Conservation (phyloP, 2,113 vertebrate species). For the Chunga burmeisteri region DNA sequence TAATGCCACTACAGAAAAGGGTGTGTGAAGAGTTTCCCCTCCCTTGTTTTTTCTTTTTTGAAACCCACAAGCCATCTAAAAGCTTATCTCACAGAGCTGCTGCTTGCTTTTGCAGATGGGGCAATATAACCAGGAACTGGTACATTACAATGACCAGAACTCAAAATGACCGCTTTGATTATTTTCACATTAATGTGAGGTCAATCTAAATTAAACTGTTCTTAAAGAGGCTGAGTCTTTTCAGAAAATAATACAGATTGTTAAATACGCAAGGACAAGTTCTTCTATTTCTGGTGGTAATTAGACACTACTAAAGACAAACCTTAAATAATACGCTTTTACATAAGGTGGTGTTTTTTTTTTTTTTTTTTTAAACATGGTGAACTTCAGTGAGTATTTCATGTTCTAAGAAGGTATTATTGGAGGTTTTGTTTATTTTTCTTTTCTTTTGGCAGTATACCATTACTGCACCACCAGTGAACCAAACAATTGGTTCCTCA, state of each 20-base stretch:
- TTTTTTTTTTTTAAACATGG: background rate
- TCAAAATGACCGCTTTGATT: background rate
- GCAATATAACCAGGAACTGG: background rate
- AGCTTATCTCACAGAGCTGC: accelerated
- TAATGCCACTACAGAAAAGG: background rate
- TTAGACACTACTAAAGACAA: background rate
- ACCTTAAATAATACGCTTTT: background rate
- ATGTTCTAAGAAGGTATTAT: background rate
- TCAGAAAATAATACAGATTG: background rate
- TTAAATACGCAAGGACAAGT: background rate
- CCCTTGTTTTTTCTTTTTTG: background rate
- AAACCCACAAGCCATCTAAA: background rate
- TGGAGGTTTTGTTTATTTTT: background rate
- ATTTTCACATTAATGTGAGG: background rate
- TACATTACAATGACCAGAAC: background rate
- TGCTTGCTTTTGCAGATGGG: background rate
- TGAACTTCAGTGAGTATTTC: background rate
- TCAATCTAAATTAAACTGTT: background rate
- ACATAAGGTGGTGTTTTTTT: background rate
- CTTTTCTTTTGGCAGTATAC: background rate
- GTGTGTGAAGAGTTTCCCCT: background rate
- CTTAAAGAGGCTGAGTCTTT: background rate
- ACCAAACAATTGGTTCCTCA: background rate
- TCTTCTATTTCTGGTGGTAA: background rate
- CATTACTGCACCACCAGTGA: background rate